Conservation (phyloP, 1,140 invertebrate genomes). For the Homalodisca vitripennis region DNA sequence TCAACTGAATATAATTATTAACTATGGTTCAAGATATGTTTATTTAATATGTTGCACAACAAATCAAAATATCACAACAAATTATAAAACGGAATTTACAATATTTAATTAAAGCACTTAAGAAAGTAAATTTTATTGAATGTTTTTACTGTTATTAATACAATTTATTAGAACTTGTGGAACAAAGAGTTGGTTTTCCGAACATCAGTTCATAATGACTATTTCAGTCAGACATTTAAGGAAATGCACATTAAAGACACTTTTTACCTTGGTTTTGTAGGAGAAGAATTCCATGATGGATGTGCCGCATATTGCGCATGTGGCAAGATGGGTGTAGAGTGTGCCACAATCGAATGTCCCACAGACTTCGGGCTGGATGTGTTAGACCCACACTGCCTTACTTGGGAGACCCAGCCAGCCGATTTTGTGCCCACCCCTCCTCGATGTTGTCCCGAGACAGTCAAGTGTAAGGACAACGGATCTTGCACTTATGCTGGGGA, state of each 20-base stretch:
- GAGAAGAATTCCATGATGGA: slow-evolving; percentile 68
- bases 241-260: neutral
- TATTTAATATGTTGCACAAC: too few species aligned
- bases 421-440: slow-evolving; percentile 70
- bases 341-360: slow-evolving; percentile 77
- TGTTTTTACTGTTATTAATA: too few species aligned
- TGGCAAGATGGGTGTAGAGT: slow-evolving; percentile 62
- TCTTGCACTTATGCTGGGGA: slow-evolving; percentile 69
- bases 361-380: slow-evolving; percentile 78
- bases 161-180: too few species aligned
- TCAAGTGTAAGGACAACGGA: slow-evolving; percentile 73
- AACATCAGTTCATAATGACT: too few species aligned
- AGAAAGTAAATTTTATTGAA: too few species aligned
- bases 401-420: slow-evolving; percentile 77
- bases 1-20: too few species aligned
- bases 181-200: too few species aligned
- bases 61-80: too few species aligned
- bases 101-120: too few species aligned
- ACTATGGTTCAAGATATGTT: too few species aligned
- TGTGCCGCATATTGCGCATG: slow-evolving; percentile 74
- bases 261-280: slow-evolving; percentile 40
- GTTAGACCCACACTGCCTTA: slow-evolving; percentile 75
- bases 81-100: too few species aligned
- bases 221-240: neutral
- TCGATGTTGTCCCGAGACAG: slow-evolving; percentile 77